Percentiles rank a stretch among this genome's conserved stretches.
These are phyloP conservation scores for Agelastica alni DNA, from an alignment of 2,888 invertebrate genomes.

Conservation along the genomic window DNA sequence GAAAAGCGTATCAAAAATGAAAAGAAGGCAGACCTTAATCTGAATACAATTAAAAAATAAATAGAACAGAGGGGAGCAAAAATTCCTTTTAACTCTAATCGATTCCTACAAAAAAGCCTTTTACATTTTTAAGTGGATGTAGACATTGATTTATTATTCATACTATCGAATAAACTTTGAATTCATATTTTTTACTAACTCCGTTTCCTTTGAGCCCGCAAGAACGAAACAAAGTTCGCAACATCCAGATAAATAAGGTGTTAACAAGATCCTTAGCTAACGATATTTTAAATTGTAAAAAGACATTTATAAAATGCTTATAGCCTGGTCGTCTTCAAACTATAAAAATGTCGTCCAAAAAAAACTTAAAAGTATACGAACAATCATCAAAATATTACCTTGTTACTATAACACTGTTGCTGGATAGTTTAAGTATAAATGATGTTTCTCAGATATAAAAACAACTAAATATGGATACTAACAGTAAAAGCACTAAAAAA, in stretches of 20 bases:
- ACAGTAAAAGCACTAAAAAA: too few relatives aligned
- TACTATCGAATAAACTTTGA: conserved; percentile 35
- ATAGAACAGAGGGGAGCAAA: conserved; percentile 45
- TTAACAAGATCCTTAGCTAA: neutral
- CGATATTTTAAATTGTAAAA: too few relatives aligned
- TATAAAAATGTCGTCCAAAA: too few relatives aligned
- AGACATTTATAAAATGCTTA: too few relatives aligned
- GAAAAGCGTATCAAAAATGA: conserved; percentile 30
- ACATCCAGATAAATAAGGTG: neutral
- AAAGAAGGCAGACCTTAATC: conserved; percentile 33
- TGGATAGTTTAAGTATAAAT: too few relatives aligned
- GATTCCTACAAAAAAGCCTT: conserved; percentile 45
- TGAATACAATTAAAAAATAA: conserved; percentile 48
- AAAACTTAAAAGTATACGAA: too few relatives aligned
- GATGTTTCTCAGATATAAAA: too few relatives aligned
- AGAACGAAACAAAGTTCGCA: neutral
- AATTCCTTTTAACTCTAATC: conserved; percentile 49
- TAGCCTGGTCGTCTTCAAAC: too few relatives aligned
- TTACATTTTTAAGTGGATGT: conserved; percentile 50
- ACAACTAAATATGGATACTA: too few relatives aligned
- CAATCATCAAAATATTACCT: too few relatives aligned
- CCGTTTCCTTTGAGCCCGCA: conserved; percentile 15
- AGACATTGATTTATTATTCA: conserved; percentile 52
- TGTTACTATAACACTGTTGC: too few relatives aligned
- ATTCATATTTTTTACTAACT: conserved; percentile 27